Percentiles rank a stretch among this genome's conserved stretches.
Conservation (phyloP, 2,113 vertebrate species). For the Cyanistes caeruleus region DNA sequence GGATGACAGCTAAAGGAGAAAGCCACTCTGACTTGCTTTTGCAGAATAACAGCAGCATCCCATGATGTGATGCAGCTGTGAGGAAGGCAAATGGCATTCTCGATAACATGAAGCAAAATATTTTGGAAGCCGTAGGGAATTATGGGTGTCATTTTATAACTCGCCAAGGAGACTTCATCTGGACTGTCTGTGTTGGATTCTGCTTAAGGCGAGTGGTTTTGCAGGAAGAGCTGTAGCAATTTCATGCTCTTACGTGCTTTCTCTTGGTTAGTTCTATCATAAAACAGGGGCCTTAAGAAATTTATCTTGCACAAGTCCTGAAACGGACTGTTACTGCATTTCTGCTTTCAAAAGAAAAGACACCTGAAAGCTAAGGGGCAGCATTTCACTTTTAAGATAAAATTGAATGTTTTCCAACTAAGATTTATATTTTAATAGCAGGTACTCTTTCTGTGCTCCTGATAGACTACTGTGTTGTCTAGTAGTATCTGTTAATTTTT, state of each 20-base stretch:
- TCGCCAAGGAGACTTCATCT: neutral
- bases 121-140: neutral
- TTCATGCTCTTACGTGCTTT: neutral
- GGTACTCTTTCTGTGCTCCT: neutral
- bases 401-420: neutral
- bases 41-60: neutral
- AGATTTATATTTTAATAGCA: neutral
- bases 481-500: neutral
- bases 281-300: neutral
- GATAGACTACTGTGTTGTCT: neutral
- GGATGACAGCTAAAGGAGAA: neutral
- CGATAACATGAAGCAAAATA: neutral
- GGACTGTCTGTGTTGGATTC: neutral
- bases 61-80: fast-evolving
- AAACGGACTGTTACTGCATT: neutral
- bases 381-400: neutral
- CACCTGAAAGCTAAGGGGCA: neutral
- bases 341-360: neutral
- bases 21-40: neutral
- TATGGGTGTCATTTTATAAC: neutral
- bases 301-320: neutral
- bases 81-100: neutral
- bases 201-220: neutral
- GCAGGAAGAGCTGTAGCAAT: neutral
- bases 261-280: neutral